A percentile compares a stretch with the other conserved stretches of the same genome.
Evolutionary conservation across 2,113 vertebrate genomes (phyloP).

Genomic region (Pelodiscus sinensis): DNA sequence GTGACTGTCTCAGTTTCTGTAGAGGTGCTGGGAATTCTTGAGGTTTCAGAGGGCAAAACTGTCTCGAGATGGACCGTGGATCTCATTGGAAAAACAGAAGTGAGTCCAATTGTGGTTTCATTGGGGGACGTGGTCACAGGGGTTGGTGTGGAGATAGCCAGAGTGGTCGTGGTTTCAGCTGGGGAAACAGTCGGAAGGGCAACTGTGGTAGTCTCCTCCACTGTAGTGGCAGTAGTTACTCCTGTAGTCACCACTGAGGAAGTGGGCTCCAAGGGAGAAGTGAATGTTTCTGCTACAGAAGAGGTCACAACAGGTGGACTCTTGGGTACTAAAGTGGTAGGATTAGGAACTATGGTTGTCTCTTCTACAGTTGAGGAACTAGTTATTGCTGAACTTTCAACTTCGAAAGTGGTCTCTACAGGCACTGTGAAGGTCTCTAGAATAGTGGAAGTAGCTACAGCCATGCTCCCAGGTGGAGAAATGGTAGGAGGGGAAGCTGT

Average conservation of each 20-base stretch:
- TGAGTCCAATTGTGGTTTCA: rapidly evolving
- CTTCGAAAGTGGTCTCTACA: neutral
- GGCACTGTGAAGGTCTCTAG: neutral
- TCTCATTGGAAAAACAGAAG: rapidly evolving
- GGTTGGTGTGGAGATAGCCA: no score
- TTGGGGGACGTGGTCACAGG: neutral
- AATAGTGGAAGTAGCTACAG: neutral
- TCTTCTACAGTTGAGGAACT: neutral
- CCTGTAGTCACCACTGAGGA: neutral
- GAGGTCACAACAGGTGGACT: neutral
- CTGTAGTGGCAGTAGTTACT: no score
- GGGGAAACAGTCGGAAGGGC: no score
- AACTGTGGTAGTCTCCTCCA: no score
- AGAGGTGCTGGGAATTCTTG: neutral
- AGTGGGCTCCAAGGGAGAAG: neutral
- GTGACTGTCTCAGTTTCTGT: neutral
- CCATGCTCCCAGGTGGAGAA: neutral
- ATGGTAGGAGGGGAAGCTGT: neutral
- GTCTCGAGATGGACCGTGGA: no score
- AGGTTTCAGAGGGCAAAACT: neutral
- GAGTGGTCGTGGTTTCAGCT: no score
- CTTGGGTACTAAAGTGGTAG: neutral
- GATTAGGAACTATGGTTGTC: neutral
- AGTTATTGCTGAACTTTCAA: neutral
- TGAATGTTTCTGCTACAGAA: neutral